Evolutionary conservation across 2,888 invertebrate species (phyloP).

Genomic region (Coronaproctus castanopsis): DNA sequence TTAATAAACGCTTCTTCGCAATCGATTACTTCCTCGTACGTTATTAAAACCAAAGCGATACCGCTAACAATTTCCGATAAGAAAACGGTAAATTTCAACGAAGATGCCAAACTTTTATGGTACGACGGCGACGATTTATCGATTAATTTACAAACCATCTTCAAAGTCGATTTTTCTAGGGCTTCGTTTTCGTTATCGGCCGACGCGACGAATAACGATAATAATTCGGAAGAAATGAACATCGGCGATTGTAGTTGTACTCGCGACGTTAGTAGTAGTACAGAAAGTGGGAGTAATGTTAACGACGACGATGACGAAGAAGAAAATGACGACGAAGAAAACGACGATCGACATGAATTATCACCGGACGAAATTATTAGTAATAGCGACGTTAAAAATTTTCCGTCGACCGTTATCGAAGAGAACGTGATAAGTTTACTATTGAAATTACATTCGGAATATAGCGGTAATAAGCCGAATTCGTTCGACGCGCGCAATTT

Average conservation of each 20-base stretch:
- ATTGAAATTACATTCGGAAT: slow-evolving; percentile 71
- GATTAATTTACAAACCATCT: slow-evolving; percentile 50
- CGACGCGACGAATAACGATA: not conserved
- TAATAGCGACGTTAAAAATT: not conserved
- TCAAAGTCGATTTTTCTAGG: slow-evolving; percentile 27
- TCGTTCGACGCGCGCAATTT: no score
- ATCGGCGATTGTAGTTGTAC: not conserved
- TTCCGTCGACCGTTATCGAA: slow-evolving; percentile 36
- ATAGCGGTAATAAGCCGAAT: slow-evolving; percentile 61
- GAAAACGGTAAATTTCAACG: no score
- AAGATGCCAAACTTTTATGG: no score
- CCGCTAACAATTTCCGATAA: no score
- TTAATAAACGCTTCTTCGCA: slow-evolving; percentile 3
- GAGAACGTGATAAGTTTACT: slow-evolving; percentile 79
- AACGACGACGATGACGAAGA: not conserved
- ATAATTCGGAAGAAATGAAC: not conserved
- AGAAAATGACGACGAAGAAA: no score
- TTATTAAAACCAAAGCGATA: not conserved
- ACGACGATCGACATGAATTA: no score
- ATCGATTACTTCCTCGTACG: not conserved
- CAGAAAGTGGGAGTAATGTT: not conserved
- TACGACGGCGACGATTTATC: slow-evolving; percentile 52
- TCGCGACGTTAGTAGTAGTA: not conserved
- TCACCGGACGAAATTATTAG: no score
- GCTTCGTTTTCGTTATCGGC: not conserved